Conservation (phyloP, 2,797 vertebrate species). For the Sebastes elongatus region DNA sequence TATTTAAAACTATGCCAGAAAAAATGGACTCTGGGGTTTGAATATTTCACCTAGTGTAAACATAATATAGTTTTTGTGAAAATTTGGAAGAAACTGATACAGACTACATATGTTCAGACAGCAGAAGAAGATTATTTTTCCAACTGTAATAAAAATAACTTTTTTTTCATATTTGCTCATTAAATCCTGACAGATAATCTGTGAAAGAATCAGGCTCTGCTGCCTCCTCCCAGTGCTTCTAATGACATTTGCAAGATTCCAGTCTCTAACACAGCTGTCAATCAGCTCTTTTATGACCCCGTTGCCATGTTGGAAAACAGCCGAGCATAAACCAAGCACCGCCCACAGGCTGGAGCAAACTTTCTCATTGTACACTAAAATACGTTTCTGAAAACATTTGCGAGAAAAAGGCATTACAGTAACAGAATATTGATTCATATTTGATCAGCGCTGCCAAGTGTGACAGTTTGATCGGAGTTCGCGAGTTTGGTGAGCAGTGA, state of each 20-base stretch:
- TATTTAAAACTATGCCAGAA: not conserved
- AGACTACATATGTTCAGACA: not conserved
- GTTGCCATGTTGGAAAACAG: no score
- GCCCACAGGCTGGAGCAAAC: no score
- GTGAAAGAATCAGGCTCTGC: no score
- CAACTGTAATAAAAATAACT: not conserved
- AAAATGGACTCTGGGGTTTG: not conserved
- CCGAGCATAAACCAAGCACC: no score
- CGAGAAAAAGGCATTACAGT: accelerated
- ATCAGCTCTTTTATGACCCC: no score
- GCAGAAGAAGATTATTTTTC: not conserved
- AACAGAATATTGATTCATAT: not conserved
- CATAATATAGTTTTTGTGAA: not conserved
- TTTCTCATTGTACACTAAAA: no score
- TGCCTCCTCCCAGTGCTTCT: no score
- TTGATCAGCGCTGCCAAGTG: not conserved
- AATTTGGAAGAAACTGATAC: not conserved
- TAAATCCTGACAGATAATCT: no score
- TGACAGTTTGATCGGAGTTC: not conserved
- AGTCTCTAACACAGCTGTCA: no score
- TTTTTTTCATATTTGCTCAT: no score
- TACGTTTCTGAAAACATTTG: no score
- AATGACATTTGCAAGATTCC: no score
- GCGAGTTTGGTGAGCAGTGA: not conserved
- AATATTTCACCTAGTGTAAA: not conserved